Evolutionary conservation across 2,797 vertebrate species (phyloP).

Genomic region (Tokudaia tokunoshimensis): DNA sequence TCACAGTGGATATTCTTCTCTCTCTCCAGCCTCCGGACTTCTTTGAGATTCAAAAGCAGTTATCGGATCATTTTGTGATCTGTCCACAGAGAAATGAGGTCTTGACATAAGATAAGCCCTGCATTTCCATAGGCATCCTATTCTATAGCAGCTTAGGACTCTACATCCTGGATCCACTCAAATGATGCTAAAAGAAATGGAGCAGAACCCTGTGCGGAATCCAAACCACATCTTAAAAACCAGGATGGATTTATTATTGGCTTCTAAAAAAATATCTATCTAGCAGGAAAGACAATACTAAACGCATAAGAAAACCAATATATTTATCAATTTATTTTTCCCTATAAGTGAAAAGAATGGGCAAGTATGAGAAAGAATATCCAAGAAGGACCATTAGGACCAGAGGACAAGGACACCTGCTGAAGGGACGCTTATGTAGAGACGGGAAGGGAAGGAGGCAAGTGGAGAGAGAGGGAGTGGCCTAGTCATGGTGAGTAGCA

Average conservation of each 20-base stretch:
- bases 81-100: not conserved
- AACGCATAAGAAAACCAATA: not conserved
- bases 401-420: not conserved
- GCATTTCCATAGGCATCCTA: not conserved
- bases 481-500: not conserved
- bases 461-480: fast-evolving
- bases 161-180: not conserved
- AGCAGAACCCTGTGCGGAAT: not conserved
- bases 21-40: not conserved
- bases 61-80: not conserved
- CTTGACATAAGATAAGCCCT: not conserved
- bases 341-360: not conserved
- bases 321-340: not conserved
- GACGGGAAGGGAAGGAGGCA: not conserved
- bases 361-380: not conserved
- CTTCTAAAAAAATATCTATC: not conserved
- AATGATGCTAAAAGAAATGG: not conserved
- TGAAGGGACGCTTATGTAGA: too few species aligned
- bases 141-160: not conserved
- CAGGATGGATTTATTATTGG: not conserved
- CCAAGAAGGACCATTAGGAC: too few species aligned
- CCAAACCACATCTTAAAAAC: not conserved
- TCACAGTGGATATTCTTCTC: not conserved
- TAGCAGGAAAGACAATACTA: not conserved
- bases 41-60: not conserved